Percentiles rank a stretch among this genome's conserved stretches.
phyloP scores from a whole-genome alignment of 1,140 invertebrate genomes.

The Pogonus chalceus region DNA sequence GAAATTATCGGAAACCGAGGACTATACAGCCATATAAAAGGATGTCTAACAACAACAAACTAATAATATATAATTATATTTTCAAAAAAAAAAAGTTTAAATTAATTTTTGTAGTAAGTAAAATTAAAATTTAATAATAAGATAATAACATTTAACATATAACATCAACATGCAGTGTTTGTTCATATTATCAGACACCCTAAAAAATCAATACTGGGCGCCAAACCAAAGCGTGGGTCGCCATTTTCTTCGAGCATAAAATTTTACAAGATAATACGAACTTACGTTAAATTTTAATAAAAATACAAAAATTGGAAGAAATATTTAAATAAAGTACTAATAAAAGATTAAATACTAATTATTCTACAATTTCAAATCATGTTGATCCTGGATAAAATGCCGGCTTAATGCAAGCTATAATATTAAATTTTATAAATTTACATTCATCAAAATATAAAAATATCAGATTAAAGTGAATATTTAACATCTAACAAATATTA shows the following conservation, averaged over 20 bases:
- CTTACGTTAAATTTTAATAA: background rate
- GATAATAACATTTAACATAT: too few species aligned
- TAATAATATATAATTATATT: too few species aligned
- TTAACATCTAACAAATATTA: background rate
- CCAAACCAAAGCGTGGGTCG: slow-evolving; percentile 21
- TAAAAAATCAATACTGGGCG: slow-evolving; percentile 20
- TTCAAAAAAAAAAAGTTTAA: too few species aligned
- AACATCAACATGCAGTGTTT: too few species aligned
- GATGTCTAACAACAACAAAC: too few species aligned
- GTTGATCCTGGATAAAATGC: slow-evolving; percentile 2
- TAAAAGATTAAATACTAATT: background rate
- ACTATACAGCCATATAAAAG: slow-evolving; percentile 1
- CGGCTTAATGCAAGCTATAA: background rate
- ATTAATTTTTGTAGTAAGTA: too few species aligned
- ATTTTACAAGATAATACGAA: background rate
- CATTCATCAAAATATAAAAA: background rate
- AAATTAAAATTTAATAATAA: too few species aligned
- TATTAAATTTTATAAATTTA: background rate
- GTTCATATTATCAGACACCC: background rate
- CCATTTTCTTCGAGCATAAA: slow-evolving; percentile 30
- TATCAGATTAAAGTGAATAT: background rate
- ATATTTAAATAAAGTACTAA: background rate
- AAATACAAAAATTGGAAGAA: background rate
- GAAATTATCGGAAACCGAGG: slow-evolving; percentile 2
- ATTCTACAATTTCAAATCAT: background rate